Evolutionary conservation across 2,888 invertebrate genomes (phyloP).

Genomic region (Rhingia rostrata): DNA sequence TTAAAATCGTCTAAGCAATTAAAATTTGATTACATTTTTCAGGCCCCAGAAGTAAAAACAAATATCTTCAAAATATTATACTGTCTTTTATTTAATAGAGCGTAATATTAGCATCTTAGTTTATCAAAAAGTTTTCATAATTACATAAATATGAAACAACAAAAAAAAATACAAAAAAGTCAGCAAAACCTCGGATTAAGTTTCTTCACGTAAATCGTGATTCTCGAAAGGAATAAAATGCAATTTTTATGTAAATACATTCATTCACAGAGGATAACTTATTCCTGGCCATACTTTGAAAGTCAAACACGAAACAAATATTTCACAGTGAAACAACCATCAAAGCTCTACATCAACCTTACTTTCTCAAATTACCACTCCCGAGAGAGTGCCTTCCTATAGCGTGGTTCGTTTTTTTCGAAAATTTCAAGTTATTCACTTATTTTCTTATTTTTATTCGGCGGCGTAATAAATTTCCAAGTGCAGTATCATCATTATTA

Average conservation of each 20-base stretch:
- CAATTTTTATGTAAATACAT: constrained; percentile 14
- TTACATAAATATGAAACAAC: not conserved
- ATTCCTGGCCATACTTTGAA: constrained; percentile 15
- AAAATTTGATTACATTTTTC: no score
- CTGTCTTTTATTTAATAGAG: no score
- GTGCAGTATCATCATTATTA: constrained; percentile 56
- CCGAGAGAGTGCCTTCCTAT: not conserved
- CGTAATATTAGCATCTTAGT: no score
- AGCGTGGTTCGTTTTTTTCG: constrained; percentile 21
- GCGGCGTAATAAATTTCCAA: constrained; percentile 53
- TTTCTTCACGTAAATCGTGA: not conserved
- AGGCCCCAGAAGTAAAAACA: no score
- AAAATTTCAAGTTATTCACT: constrained; percentile 43
- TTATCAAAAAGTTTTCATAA: no score
- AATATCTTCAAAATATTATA: no score
- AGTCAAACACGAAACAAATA: constrained; percentile 32
- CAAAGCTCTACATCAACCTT: constrained; percentile 46
- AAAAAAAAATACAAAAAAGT: not conserved
- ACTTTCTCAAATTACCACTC: constrained; percentile 58
- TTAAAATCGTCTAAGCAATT: no score
- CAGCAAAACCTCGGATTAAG: no score
- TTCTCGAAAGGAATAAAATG: not conserved
- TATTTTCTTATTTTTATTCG: constrained; percentile 50
- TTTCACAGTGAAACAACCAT: constrained; percentile 43
- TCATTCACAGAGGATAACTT: not conserved